Conservation (phyloP, 2,888 invertebrate genomes). For the Chironomus riparius region DNA sequence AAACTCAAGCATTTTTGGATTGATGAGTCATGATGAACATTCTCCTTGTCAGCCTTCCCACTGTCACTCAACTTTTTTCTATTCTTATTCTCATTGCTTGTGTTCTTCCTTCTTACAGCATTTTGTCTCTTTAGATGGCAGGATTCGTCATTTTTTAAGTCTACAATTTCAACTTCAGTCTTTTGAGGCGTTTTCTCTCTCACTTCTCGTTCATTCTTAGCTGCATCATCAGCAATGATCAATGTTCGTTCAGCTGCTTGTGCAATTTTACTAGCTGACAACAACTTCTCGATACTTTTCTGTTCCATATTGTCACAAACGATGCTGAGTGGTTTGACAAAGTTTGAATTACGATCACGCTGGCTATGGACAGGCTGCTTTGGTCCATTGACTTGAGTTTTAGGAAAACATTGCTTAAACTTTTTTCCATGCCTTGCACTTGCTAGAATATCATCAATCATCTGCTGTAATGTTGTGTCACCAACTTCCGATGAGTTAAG, state of each 20-base stretch:
- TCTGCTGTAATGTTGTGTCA: constrained; percentile 39
- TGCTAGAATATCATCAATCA: constrained; percentile 42
- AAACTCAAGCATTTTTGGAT: constrained; percentile 23
- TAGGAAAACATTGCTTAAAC: not conserved
- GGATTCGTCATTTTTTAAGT: no score
- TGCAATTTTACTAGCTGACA: constrained; percentile 27
- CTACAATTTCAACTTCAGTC: not conserved
- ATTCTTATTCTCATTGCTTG: constrained; percentile 24
- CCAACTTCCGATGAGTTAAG: constrained; percentile 40
- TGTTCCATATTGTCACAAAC: constrained; percentile 33
- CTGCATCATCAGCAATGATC: constrained; percentile 27
- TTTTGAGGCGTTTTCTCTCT: constrained; percentile 33
- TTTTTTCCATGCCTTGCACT: constrained; percentile 36
- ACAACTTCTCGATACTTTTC: constrained; percentile 1
- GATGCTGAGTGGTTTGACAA: constrained; percentile 36
- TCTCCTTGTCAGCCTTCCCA: not conserved
- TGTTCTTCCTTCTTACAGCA: constrained; percentile 37
- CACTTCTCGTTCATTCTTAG: constrained; percentile 36
- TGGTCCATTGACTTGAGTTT: not conserved
- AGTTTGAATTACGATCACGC: constrained; percentile 34
- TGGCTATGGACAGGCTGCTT: no score
- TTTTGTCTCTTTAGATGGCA: constrained; percentile 37
- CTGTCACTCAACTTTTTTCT: constrained; percentile 9
- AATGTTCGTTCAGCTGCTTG: constrained; percentile 28
- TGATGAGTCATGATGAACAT: not conserved